Conservation (phyloP, 2,888 invertebrate genomes). For the Gonocerus acuteangulatus region DNA sequence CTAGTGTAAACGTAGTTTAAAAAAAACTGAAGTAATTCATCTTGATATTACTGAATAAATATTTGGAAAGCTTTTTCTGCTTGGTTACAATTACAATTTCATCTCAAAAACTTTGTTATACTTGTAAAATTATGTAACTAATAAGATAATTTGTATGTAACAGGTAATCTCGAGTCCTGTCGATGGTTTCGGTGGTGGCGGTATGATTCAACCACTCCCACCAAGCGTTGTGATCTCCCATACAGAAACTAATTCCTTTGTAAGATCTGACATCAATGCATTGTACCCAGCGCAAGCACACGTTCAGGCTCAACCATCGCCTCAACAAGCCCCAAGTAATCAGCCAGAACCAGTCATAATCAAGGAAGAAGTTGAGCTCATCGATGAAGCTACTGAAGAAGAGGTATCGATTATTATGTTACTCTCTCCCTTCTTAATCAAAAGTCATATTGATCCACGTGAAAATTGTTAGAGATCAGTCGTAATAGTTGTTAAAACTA, state of each 20-base stretch:
- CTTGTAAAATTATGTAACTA: too few relatives aligned
- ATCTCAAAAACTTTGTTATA: too few relatives aligned
- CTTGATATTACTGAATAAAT: too few relatives aligned
- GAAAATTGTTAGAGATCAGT: too few relatives aligned
- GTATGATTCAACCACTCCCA: slow-evolving; percentile 29
- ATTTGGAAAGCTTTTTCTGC: too few relatives aligned
- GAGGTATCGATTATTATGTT: slow-evolving; percentile 37
- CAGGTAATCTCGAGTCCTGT: slow-evolving; percentile 19
- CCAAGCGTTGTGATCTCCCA: slow-evolving; percentile 33
- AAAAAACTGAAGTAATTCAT: too few relatives aligned
- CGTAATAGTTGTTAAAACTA: too few relatives aligned
- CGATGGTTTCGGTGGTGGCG: slow-evolving; percentile 15
- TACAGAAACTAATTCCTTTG: slow-evolving; percentile 34
- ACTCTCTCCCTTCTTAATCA: too few relatives aligned
- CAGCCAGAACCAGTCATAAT: slow-evolving; percentile 7
- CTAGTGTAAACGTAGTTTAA: too few relatives aligned
- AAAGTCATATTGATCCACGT: too few relatives aligned
- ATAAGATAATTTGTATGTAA: neutral
- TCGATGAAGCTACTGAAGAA: slow-evolving; percentile 27
- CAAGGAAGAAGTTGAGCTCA: slow-evolving; percentile 23
- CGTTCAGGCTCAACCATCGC: neutral
- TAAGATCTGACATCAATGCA: slow-evolving; percentile 39
- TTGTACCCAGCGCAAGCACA: slow-evolving; percentile 13
- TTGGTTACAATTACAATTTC: too few relatives aligned
- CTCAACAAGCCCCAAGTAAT: neutral